These are phyloP conservation scores for Elephantulus edwardii DNA, from an alignment of 2,113 vertebrate species.

Conservation along the genomic window DNA sequence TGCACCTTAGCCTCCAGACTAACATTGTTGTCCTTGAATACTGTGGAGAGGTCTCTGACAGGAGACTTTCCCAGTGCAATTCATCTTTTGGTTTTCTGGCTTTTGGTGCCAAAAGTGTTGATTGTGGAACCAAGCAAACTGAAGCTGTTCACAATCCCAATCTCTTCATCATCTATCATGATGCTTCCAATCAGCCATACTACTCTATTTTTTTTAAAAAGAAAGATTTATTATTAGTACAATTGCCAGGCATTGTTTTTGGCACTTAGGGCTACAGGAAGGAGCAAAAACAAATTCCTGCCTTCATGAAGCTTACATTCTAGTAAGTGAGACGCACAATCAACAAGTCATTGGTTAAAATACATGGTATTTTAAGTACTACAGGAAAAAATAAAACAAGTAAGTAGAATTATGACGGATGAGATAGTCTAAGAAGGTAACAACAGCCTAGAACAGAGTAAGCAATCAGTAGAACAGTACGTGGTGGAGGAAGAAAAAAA, in stretches of 20 bases:
- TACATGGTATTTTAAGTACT: not conserved
- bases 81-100: too few relatives aligned
- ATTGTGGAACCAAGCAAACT: too few relatives aligned
- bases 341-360: constrained; percentile 17
- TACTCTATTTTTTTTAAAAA: too few relatives aligned
- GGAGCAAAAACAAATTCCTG: not conserved
- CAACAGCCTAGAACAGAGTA: not conserved
- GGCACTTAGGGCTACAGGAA: not conserved
- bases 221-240: not conserved
- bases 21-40: too few relatives aligned
- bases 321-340: not conserved
- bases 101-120: too few relatives aligned
- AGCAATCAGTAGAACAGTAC: not conserved
- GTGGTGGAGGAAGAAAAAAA: not conserved
- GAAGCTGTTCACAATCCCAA: too few relatives aligned
- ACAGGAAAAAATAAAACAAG: not conserved
- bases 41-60: too few relatives aligned
- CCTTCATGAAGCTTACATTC: not conserved
- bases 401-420: not conserved
- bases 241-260: not conserved
- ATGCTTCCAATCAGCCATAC: too few relatives aligned
- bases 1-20: too few relatives aligned
- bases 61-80: too few relatives aligned
- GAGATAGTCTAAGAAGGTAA: not conserved
- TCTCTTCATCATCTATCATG: too few relatives aligned